Evolutionary conservation across 2,797 vertebrate genomes (phyloP), one percentile per base, ranked within the genome.

Genomic region (Kryptopterus vitreolus): DNA sequence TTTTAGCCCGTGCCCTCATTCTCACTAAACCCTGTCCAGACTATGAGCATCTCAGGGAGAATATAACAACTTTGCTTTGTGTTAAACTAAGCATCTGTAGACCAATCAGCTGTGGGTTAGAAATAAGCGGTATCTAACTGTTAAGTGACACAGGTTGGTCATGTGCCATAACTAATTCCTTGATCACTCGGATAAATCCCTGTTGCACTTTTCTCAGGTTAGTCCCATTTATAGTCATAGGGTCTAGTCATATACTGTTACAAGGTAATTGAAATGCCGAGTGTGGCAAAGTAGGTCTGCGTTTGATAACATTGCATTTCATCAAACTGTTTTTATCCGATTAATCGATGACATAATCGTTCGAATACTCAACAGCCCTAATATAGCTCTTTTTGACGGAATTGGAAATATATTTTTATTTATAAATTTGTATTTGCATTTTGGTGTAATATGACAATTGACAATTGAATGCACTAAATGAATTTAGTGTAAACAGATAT

Each of bases 281-380:
- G 69, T 66, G 33, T 82, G 58, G 46, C 38, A 43, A 50, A 46
- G 50, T 62, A 15, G 26, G 26, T 29, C 22, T 22, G 61, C 50
- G 65, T 66, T 9, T 13, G 43, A 53, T 63, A 65, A n/a, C 78
- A 53, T 79, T 72, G 22, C 65, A 65, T 65, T 74, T 80, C 15
- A 43, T 26, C 11, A n/a, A n/a, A n/a, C n/a, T n/a, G n/a, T n/a
- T n/a, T n/a, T n/a, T n/a, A n/a, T n/a, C n/a, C n/a, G n/a, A n/a
- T n/a, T n/a, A n/a, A n/a, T n/a, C n/a, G n/a, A n/a, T n/a, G n/a
- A n/a, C n/a, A n/a, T n/a, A n/a, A n/a, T n/a, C n/a, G n/a, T n/a
- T n/a, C n/a, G n/a, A n/a, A n/a, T n/a, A n/a, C n/a, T n/a, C n/a
- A n/a, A n/a, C n/a, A n/a, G n/a, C n/a, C n/a, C n/a, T n/a, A n/a